These are phyloP conservation scores for Temnopleurus reevesii DNA, from an alignment of 53 echinoderm and acorn worm genomes.

Conservation along the genomic window DNA sequence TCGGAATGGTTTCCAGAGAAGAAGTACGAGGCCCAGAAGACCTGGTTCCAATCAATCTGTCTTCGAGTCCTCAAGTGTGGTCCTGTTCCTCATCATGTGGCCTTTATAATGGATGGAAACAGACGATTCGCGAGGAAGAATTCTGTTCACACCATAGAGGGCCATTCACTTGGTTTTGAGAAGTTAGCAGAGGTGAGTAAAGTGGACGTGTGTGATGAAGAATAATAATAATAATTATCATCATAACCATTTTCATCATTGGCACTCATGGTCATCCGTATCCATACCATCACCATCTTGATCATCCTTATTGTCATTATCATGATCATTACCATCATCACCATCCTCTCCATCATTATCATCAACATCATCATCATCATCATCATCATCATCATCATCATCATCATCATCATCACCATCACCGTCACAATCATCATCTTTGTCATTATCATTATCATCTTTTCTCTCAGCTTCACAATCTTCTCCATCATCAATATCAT, in stretches of 20 bases:
- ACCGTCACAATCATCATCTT: background rate
- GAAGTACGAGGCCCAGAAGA: conserved; percentile 76
- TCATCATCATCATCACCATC: background rate
- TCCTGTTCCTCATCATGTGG: conserved; percentile 85
- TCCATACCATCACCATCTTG: too few species aligned
- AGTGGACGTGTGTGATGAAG: background rate
- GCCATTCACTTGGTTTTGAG: conserved; percentile 88
- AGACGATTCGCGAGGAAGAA: conserved; percentile 89
- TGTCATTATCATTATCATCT: background rate
- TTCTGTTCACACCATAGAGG: conserved; percentile 70
- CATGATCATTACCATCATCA: too few species aligned
- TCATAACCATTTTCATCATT: too few species aligned
- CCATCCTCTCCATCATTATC: background rate
- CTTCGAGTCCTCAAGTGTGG: conserved; percentile 76
- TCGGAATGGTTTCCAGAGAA: conserved; percentile 91
- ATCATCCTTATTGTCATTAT: too few species aligned
- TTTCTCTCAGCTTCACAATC: background rate
- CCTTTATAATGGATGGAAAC: conserved; percentile 99
- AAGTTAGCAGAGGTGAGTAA: conserved; percentile 91
- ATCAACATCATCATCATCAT: background rate
- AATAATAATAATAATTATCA: too few species aligned
- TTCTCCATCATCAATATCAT: background rate
- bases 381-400: background rate
- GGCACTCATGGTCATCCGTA: too few species aligned
- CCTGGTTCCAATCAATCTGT: conserved; percentile 87